phyloP scores from a whole-genome alignment of 2,797 vertebrate species.

The Echeneis naucrates region DNA sequence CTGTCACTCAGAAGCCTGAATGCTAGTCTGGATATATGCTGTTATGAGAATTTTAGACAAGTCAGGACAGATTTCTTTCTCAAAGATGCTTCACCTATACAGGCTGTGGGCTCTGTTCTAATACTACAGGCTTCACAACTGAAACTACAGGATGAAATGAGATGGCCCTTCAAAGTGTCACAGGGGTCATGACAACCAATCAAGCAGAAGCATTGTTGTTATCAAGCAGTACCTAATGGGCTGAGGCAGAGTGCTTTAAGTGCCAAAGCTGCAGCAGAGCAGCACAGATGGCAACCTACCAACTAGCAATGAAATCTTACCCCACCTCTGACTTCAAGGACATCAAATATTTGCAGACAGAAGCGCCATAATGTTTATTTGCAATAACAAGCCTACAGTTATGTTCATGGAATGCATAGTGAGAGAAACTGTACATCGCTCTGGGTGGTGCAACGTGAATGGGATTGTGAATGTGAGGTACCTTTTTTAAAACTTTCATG shows the following conservation, averaged over 20 bases:
- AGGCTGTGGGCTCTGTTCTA: neutral
- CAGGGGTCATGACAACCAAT: constrained; percentile 47
- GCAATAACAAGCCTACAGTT: constrained; percentile 38
- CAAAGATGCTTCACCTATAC: constrained; percentile 14
- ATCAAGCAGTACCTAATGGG: constrained; percentile 53
- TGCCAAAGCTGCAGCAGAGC: constrained; percentile 72
- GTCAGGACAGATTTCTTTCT: constrained; percentile 27
- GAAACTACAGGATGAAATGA: constrained; percentile 22
- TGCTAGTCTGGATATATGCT: neutral
- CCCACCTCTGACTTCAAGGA: constrained; percentile 65
- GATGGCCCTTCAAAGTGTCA: constrained; percentile 51
- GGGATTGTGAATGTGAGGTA: constrained; percentile 66
- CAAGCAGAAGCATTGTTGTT: constrained; percentile 53
- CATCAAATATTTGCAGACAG: constrained; percentile 63
- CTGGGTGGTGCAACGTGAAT: neutral
- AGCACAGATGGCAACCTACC: constrained; percentile 61
- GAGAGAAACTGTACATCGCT: neutral
- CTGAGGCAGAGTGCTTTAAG: constrained; percentile 54
- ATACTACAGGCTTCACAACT: neutral
- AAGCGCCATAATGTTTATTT: constrained; percentile 56
- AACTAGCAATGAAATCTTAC: constrained; percentile 68
- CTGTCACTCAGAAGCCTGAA: neutral
- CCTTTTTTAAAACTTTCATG: constrained; percentile 99
- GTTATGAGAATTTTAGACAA: constrained; percentile 21
- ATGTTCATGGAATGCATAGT: constrained; percentile 10